These are phyloP conservation scores for Coccyzus lansbergi DNA, from an alignment of 2,797 vertebrate genomes.

Conservation along the genomic window DNA sequence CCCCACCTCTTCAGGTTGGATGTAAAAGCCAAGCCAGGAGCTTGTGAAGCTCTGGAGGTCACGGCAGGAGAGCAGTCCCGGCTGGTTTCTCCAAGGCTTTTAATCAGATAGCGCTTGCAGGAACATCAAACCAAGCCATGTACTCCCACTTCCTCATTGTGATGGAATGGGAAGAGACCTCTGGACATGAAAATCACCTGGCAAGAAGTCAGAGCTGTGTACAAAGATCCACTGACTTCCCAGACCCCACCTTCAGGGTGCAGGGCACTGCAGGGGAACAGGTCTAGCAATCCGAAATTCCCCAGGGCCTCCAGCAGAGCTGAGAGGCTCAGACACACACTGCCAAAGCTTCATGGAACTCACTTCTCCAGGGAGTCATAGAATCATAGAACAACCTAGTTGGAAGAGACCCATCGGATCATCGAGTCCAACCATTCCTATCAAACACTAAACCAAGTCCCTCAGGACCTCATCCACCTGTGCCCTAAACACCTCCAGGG, in stretches of 20 bases:
- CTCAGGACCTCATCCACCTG: too few species aligned
- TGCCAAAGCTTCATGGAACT: neutral
- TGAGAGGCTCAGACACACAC: neutral
- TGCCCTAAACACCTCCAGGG: too few species aligned
- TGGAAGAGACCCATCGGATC: too few species aligned
- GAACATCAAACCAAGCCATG: conserved; percentile 10
- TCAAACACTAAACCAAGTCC: too few species aligned
- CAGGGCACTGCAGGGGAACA: neutral
- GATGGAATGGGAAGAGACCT: neutral
- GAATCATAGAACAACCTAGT: too few species aligned
- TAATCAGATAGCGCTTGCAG: neutral
- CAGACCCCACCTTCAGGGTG: neutral
- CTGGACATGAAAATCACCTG: conserved; percentile 31
- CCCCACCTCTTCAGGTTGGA: neutral
- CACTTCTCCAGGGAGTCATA: neutral
- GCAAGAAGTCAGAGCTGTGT: neutral
- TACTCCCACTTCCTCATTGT: conserved; percentile 24
- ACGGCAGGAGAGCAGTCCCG: neutral
- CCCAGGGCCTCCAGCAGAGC: neutral
- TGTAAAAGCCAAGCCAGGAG: neutral
- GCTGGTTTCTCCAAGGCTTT: neutral
- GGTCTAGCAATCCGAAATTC: neutral
- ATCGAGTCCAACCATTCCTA: too few species aligned
- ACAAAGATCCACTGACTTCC: neutral
- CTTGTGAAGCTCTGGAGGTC: neutral